A percentile compares a stretch with the other conserved stretches of the same genome.
Evolutionary conservation across 2,888 invertebrate species (phyloP).

Genomic region (Erebia palarica): DNA sequence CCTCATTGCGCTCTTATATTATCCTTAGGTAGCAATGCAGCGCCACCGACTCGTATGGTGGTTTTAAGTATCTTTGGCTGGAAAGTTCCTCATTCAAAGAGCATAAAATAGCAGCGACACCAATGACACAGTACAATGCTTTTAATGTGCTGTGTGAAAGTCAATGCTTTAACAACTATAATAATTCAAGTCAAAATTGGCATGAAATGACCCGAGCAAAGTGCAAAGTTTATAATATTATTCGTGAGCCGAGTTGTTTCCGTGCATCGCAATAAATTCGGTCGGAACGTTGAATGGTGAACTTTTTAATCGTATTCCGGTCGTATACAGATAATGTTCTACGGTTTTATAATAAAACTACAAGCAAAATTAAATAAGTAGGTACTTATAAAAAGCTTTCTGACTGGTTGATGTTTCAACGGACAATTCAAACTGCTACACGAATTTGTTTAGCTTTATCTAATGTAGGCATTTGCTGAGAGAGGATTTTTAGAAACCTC

Average conservation of each 20-base stretch:
- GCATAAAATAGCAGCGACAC: background rate
- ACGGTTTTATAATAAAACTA: constrained; percentile 24
- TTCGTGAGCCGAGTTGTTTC: constrained; percentile 28
- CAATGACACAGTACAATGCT: background rate
- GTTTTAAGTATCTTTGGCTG: too few species aligned
- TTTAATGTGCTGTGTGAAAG: background rate
- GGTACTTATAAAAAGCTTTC: too few species aligned
- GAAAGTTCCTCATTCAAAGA: background rate
- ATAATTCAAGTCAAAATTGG: constrained; percentile 17
- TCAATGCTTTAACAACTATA: constrained; percentile 1
- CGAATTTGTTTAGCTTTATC: too few species aligned
- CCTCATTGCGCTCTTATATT: too few species aligned
- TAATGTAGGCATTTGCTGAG: too few species aligned
- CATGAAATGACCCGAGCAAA: constrained; percentile 28
- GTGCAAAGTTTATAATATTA: constrained; percentile 35
- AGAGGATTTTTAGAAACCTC: too few species aligned
- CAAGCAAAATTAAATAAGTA: too few species aligned
- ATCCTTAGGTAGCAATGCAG: too few species aligned
- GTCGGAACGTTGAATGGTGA: constrained; percentile 45
- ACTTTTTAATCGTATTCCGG: constrained; percentile 60
- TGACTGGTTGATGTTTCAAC: too few species aligned
- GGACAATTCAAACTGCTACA: too few species aligned
- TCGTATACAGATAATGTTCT: constrained; percentile 33
- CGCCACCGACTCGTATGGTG: too few species aligned
- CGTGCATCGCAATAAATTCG: constrained; percentile 34